Conservation (phyloP, 2,888 invertebrate genomes). For the Acleris sparsana region DNA sequence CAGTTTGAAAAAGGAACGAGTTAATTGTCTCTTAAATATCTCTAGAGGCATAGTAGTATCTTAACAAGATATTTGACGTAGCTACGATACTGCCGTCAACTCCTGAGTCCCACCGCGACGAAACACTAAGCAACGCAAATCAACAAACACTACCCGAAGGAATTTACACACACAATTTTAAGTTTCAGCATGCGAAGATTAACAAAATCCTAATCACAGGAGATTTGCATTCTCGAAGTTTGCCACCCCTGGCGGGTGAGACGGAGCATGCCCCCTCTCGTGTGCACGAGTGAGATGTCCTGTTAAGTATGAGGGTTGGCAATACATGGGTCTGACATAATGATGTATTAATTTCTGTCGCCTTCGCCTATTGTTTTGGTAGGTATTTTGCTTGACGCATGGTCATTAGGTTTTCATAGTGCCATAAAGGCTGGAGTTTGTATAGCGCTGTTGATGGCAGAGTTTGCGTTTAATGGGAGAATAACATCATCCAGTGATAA, state of each 20-base stretch:
- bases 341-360: constrained; percentile 84
- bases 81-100: not conserved
- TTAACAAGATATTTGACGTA: not conserved
- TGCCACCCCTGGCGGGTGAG: constrained; percentile 59
- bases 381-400: constrained; percentile 82
- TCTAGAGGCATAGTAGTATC: no score
- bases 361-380: constrained; percentile 79
- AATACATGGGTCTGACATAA: constrained; percentile 79
- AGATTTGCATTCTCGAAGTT: constrained; percentile 74
- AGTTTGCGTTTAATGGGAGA: constrained; percentile 75
- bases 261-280: constrained; percentile 39
- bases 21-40: no score
- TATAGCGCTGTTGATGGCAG: constrained; percentile 57
- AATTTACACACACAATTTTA: constrained; percentile 74
- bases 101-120: not conserved
- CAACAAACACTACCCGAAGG: constrained; percentile 59
- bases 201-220: constrained; percentile 78
- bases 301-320: constrained; percentile 54
- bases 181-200: constrained; percentile 70
- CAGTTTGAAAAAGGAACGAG: no score
- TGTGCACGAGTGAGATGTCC: constrained; percentile 48
- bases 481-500: constrained; percentile 62
- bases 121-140: constrained; percentile 41
- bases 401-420: constrained; percentile 83
- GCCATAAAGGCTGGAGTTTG: constrained; percentile 74